Conservation (phyloP, 2,888 invertebrate genomes). For the Octodonta nipae region DNA sequence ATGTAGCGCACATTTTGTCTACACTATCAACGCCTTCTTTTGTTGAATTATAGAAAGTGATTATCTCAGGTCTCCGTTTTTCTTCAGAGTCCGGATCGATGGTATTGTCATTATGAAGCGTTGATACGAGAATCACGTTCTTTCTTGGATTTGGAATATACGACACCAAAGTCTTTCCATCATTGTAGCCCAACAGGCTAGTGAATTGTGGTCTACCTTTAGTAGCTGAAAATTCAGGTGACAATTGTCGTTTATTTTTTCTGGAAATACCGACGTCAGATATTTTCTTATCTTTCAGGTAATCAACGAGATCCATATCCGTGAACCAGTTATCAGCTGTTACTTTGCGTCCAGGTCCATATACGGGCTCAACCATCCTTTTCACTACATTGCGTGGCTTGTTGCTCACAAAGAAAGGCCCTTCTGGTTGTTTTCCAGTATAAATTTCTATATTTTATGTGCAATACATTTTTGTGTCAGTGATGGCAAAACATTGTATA, state of each 20-base stretch:
- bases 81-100: not conserved
- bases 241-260: not conserved
- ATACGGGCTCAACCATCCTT: no score
- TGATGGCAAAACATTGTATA: no score
- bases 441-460: no score
- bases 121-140: not conserved
- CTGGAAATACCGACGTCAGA: no score
- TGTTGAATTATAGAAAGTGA: not conserved
- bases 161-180: not conserved
- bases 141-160: not conserved
- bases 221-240: not conserved
- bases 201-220: not conserved
- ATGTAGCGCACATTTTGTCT: not conserved
- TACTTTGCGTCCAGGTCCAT: no score
- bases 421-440: no score
- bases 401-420: no score
- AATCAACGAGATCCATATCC: no score
- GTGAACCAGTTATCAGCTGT: no score
- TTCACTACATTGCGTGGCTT: no score
- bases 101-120: not conserved
- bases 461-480: no score
- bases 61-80: not conserved
- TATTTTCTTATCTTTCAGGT: no score
- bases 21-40: constrained; percentile 1
- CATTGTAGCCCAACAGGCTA: not conserved